Base-by-base conservation (phyloP, 2,113 vertebrate species). In the Crotophaga sulcirostris region DNA sequence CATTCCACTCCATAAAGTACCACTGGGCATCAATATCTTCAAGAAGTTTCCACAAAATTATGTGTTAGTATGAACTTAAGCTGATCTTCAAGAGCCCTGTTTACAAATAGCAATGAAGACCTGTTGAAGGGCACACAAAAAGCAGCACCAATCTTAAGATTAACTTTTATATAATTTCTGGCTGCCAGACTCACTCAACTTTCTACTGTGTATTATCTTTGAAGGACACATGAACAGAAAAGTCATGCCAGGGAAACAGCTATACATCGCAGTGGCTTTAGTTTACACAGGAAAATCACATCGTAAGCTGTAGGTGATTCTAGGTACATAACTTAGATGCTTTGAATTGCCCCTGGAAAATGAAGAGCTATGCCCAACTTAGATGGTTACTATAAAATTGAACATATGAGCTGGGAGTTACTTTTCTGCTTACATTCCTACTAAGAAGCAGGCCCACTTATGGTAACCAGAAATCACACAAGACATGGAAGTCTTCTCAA, bases 271-370 rank as follows among this genome's bases (percentile, higher is more conserved):
- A 75, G 51, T 15, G 42, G 38, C 29, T 95, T 93, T 23, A n/a
- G 10, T 45, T 88, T 64, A 56, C 1, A 1, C 29, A 90, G 88
- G 24, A 56, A 85, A 86, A 66, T 62, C 19, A 33, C 0, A 0
- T 59, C 26, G 21, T 15, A 44, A 62, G 21, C 18, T 81, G 87
- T 44, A 79, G 23, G 16, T 68, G 83, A 87, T 54, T 79, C 60
- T 69, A 63, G 20, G 42, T 63, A 64, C 7, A 3, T 33, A 79
- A 68, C 24, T 70, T 4, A 36, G 16, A 67, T 33, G 5, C 47
- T 91, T 42, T 56, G 20, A 93, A 75, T 16, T 55, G 40, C 20
- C 56, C 20, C 45, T 38, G 24, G 24, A 66, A 84, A 81, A 84
- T 4, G 1, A 89, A 90, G 9, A 40, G 16, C 47, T 81, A 12